Evolutionary conservation across 2,113 vertebrate species (phyloP), one percentile per base, ranked within the genome.

Genomic region (Albula goreensis): DNA sequence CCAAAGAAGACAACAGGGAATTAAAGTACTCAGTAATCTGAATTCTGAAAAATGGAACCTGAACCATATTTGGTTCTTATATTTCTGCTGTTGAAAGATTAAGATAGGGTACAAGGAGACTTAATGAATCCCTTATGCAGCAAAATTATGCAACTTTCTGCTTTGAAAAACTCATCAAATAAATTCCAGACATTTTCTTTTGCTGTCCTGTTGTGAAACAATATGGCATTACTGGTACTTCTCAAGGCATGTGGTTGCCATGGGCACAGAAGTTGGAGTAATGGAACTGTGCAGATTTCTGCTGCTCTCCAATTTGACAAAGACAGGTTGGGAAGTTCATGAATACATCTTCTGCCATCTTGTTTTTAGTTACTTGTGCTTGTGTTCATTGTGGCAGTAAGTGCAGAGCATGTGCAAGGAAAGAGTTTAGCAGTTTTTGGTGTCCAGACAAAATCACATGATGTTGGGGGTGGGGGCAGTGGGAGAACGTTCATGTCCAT

Each of bases 191-290:
- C 49, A 25, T 77, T 78, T 50, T 50, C 11, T 25, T 77, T 70
- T 50, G 83, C 83, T 79, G 48, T 79, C 74, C 74, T 57, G 77
- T 77, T 52, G 31, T 79, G 31, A 85, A 57, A 79, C 52, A 80
- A 60, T 79, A 31, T 15, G 48, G 74, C 51, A 85, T 17, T 78
- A 74, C 51, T 74, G 51, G 56, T 77, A 74, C 50, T 85, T 50
- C 83, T 41, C 74, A 41, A 79, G 74, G 74, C 83, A 49, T 85
- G 51, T n/a, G 74, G 63, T 77, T 66, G 83, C 66, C n/a, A 78
- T 56, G 51, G 70, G 5, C 0, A 31, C 70, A 85, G 17, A n/a
- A 57, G 83, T 31, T 79, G 83, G 51, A 85, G 74, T 50, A 78
- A 77, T 77, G 83, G 74, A 85, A 85, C 41, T 57, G 10, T 56